Evolutionary conservation across 2,888 invertebrate genomes (phyloP).

Genomic region (Orthonychiurus folsomi): DNA sequence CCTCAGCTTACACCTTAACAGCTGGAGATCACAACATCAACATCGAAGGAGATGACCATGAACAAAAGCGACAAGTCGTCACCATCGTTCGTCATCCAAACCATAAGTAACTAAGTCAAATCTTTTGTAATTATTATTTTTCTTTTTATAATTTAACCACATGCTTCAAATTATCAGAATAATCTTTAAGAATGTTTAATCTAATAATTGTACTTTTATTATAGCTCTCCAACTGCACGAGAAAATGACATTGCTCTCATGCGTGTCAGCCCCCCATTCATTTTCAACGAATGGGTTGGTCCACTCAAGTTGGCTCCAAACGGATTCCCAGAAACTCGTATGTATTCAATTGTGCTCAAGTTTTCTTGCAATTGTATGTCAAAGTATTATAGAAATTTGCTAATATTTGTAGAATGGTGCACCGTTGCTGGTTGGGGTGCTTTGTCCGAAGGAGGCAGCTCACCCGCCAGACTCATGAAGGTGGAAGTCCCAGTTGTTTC

Average conservation of each 20-base stretch:
- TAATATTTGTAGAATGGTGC: not conserved
- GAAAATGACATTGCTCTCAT: slow-evolving; percentile 14
- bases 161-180: too few species aligned
- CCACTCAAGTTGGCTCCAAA: slow-evolving; percentile 3
- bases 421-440: slow-evolving; percentile 14
- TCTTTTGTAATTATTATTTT: not conserved
- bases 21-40: slow-evolving; percentile 15
- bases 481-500: slow-evolving; percentile 15
- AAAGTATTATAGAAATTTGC: too few species aligned
- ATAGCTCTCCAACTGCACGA: too few species aligned
- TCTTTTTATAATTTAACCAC: too few species aligned
- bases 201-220: not conserved
- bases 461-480: slow-evolving; percentile 8
- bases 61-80: slow-evolving; percentile 8
- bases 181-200: too few species aligned
- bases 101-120: not conserved
- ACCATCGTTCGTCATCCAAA: slow-evolving; percentile 8
- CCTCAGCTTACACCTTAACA: not conserved
- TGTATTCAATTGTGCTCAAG: too few species aligned
- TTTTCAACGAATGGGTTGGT: slow-evolving; percentile 15
- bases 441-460: slow-evolving; percentile 11
- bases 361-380: too few species aligned
- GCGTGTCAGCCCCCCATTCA: slow-evolving; percentile 11
- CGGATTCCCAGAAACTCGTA: not conserved
- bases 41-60: not conserved